Conservation (phyloP, 2,888 invertebrate genomes). For the Junonia oenone region DNA sequence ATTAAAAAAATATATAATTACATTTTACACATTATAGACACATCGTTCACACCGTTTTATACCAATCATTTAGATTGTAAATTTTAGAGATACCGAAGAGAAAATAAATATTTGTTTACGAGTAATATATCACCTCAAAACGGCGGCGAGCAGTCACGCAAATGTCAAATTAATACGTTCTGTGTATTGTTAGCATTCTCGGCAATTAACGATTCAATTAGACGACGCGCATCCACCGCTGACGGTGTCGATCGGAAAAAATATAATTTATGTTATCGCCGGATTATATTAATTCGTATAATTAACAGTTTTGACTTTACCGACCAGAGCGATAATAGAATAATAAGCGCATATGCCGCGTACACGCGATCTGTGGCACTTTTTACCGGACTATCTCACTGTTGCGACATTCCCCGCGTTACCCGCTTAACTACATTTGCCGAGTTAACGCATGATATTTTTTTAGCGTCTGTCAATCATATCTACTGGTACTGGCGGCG, state of each 20-base stretch:
- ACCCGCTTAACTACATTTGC: conserved; percentile 15
- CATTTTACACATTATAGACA: too few relatives aligned
- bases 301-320: too few relatives aligned
- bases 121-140: neutral
- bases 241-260: conserved; percentile 8
- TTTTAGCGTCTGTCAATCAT: conserved; percentile 45
- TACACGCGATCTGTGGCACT: conserved; percentile 7
- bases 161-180: neutral
- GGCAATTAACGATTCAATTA: conserved; percentile 6
- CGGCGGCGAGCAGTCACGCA: neutral
- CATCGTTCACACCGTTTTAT: too few relatives aligned
- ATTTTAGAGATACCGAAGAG: neutral
- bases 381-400: conserved; percentile 5
- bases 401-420: conserved; percentile 8
- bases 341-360: conserved; percentile 12
- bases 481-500: conserved; percentile 33
- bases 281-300: neutral
- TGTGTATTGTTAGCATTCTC: neutral
- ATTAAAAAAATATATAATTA: neutral
- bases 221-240: neutral
- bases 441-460: conserved; percentile 38
- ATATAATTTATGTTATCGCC: conserved; percentile 12
- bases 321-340: conserved; percentile 14
- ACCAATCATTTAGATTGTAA: neutral
- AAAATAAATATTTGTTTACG: neutral